Evolutionary conservation across 2,113 vertebrate genomes (phyloP).

Genomic region (Coregonus clupeaformis): DNA sequence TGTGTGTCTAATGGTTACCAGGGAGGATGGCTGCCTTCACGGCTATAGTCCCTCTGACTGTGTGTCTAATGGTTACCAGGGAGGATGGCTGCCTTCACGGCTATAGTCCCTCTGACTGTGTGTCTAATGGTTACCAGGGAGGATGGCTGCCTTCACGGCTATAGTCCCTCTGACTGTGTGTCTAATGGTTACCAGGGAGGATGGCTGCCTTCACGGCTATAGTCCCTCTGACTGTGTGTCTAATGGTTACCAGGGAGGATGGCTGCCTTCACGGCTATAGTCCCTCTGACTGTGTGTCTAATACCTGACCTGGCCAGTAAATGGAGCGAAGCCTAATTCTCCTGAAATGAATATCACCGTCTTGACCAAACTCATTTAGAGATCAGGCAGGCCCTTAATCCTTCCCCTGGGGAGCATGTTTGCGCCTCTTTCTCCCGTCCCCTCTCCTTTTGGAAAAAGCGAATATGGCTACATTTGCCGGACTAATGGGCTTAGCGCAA

Average conservation of each 20-base stretch:
- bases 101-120: conserved; percentile 13
- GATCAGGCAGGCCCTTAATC: conserved; percentile 76
- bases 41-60: too few relatives aligned
- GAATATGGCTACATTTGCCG: conserved; percentile 77
- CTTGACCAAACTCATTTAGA: conserved; percentile 81
- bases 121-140: conserved; percentile 29
- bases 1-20: too few relatives aligned
- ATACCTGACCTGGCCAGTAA: conserved; percentile 62
- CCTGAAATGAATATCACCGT: conserved; percentile 77
- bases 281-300: conserved; percentile 38
- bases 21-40: too few relatives aligned
- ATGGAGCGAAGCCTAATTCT: conserved; percentile 72
- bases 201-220: too few relatives aligned
- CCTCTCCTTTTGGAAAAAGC: conserved; percentile 64
- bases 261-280: neutral
- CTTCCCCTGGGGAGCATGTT: conserved; percentile 61
- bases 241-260: conserved; percentile 52
- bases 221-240: too few relatives aligned
- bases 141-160: too few relatives aligned
- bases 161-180: too few relatives aligned
- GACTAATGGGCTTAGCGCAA: conserved; percentile 79
- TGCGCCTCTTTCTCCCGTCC: conserved; percentile 58
- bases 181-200: too few relatives aligned
- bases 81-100: conserved; percentile 2
- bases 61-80: conserved; percentile 49